Evolutionary conservation across 2,797 vertebrate species (phyloP), one percentile per base, ranked within the genome.

Genomic region (Acrossocheilus fasciatus): DNA sequence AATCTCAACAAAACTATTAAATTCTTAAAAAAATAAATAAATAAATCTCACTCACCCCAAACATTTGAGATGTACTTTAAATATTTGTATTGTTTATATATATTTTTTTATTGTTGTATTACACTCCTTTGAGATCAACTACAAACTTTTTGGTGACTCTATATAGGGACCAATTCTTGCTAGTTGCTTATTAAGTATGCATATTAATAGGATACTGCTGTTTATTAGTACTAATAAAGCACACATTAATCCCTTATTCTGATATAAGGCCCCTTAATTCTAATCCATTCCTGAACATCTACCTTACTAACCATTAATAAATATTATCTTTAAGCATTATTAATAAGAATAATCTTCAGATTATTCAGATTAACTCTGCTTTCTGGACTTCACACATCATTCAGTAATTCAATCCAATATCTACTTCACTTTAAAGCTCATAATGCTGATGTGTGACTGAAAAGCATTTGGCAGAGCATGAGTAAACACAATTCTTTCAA

Each of bases 401-500:
- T 68, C 72, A 34, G 14, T 18, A 36, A 30, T 66, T 5, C 23
- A 62, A 47, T 66, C 9, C 17, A 18, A 23, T 14, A 47, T 39
- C 66, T 57, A 34, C 30, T 85, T 34, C 20, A 36, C 34, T 18
- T 45, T 3, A 36, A 70, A 70, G 66, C 66, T 72, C 18, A 72
- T 43, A 43, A 57, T 57, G 39, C 18, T 70, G 26, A 70, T 30
- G 39, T 81, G 52, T 73, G 23, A 50, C 52, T 81, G 68, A 68
- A 72, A 70, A 36, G 52, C 26, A 72, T 34, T 79, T 80, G 52
- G 77, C 69, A 81, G 68, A 86, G 54, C 30, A 30, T 4, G 43
- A 17, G 84, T 74, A 81, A 81, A 81, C 54, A 52, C 36, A 54
- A 70, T 79, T 69, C 50, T 59, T 85, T 43, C 43, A 59, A 45